phyloP scores from a whole-genome alignment of 2,888 invertebrate genomes.

The Acanthoscelides obtectus region DNA sequence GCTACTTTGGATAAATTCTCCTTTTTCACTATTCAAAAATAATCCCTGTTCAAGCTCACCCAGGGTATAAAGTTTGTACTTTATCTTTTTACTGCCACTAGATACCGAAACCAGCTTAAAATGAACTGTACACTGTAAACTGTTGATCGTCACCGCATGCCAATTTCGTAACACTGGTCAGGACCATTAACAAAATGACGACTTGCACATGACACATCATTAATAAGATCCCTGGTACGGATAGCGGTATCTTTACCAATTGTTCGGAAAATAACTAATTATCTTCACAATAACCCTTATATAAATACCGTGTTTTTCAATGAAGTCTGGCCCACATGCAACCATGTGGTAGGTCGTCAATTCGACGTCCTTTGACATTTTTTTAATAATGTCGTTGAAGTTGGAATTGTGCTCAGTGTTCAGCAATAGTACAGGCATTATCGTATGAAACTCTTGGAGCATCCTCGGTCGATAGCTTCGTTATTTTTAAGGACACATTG shows the following conservation, averaged over 20 bases:
- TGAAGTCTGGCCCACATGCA: neutral
- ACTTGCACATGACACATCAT: neutral
- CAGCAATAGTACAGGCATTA: neutral
- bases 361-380: neutral
- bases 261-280: neutral
- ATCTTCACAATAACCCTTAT: neutral
- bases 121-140: too few species aligned
- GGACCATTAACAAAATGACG: neutral
- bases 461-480: too few species aligned
- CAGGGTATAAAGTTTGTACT: too few species aligned
- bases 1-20: too few species aligned
- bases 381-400: conserved; percentile 1
- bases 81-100: too few species aligned
- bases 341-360: conserved; percentile 2
- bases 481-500: too few species aligned
- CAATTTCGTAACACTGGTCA: neutral
- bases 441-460: neutral
- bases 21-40: too few species aligned
- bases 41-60: too few species aligned
- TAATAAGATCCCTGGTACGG: neutral
- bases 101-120: too few species aligned
- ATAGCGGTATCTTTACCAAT: neutral
- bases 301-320: neutral
- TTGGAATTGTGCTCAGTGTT: neutral
- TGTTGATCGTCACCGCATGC: too few species aligned